Percentiles rank a stretch among this genome's conserved stretches.
These are phyloP conservation scores for Thecophora atra DNA, from an alignment of 2,888 invertebrate genomes.

Conservation along the genomic window DNA sequence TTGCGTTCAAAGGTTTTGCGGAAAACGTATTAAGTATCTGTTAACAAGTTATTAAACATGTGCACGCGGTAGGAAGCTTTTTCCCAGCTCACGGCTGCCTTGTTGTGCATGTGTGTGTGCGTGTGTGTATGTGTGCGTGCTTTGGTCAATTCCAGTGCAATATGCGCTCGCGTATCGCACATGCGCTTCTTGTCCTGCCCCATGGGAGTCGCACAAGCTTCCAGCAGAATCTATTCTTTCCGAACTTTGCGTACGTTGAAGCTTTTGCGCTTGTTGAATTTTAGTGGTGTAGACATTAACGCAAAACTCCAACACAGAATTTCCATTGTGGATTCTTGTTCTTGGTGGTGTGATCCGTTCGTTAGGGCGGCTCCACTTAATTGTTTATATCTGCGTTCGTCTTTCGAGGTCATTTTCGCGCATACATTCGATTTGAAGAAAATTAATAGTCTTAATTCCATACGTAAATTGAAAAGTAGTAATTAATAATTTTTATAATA, in stretches of 20 bases:
- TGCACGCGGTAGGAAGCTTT: conserved; percentile 13
- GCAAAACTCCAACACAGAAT: conserved; percentile 29
- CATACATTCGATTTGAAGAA: conserved; percentile 10
- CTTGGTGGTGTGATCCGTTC: conserved; percentile 30
- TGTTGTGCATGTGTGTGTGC: not conserved
- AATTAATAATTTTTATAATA: no score
- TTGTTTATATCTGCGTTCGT: conserved; percentile 38
- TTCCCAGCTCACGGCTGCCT: not conserved
- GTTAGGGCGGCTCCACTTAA: conserved; percentile 50
- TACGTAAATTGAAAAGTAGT: no score
- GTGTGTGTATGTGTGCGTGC: not conserved
- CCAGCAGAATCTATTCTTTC: conserved; percentile 27
- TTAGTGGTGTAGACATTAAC: conserved; percentile 31
- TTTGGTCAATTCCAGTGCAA: not conserved
- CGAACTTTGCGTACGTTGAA: conserved; percentile 5
- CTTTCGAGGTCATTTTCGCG: conserved; percentile 33
- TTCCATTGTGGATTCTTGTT: conserved; percentile 39
- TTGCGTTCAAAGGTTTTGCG: no score
- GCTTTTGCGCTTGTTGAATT: conserved; percentile 20
- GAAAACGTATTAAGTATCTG: no score
- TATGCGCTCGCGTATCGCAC: conserved; percentile 12
- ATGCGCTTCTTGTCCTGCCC: conserved; percentile 20
- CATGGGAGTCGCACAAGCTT: conserved; percentile 8
- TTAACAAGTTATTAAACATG: no score
- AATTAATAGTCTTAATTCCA: not conserved